phyloP scores from a whole-genome alignment of 2,113 vertebrate species.

The Lasiurus cinereus region DNA sequence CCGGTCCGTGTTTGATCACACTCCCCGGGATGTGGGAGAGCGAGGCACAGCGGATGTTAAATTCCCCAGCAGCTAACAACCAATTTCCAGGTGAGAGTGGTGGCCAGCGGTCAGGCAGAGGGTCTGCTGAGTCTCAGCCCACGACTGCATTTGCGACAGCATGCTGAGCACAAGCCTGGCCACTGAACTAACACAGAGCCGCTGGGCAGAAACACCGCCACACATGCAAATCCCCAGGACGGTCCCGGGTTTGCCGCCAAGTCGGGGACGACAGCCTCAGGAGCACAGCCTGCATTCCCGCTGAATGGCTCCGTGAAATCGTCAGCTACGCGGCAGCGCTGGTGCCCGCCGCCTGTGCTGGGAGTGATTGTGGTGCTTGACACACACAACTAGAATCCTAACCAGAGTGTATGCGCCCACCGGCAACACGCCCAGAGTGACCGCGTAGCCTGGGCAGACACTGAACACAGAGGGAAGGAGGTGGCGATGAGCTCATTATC shows the following conservation, averaged over 20 bases:
- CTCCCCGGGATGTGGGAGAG: fast-evolving
- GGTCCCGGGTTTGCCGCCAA: not conserved
- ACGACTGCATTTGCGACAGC: fast-evolving
- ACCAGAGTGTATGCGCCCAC: fast-evolving
- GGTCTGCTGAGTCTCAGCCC: fast-evolving
- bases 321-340: fast-evolving
- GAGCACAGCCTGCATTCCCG: fast-evolving
- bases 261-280: fast-evolving
- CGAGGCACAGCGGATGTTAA: not conserved
- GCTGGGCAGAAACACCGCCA: fast-evolving
- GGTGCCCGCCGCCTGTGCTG: fast-evolving
- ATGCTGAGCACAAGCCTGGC: not conserved
- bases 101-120: fast-evolving
- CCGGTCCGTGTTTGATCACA: fast-evolving
- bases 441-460: fast-evolving
- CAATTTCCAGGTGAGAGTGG: too few relatives aligned
- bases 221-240: fast-evolving
- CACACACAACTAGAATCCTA: fast-evolving
- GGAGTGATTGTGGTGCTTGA: not conserved
- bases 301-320: fast-evolving
- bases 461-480: fast-evolving
- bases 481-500: fast-evolving
- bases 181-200: not conserved
- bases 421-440: fast-evolving
- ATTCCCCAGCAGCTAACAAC: fast-evolving